Evolutionary conservation across 2,797 vertebrate species (phyloP).

Genomic region (Echiichthys vipera): DNA sequence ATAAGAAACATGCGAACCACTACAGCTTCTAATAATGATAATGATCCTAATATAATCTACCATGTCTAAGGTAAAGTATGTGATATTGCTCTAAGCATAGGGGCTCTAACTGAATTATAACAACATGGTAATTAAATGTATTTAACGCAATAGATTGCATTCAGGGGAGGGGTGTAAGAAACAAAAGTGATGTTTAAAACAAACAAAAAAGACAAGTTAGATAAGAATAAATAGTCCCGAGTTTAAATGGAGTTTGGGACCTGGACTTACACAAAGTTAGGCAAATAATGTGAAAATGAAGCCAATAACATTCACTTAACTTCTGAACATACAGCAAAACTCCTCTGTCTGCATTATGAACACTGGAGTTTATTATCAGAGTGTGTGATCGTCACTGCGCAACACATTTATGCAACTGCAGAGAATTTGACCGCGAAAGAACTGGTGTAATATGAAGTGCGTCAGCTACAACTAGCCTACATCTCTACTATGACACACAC

Average conservation of each 20-base stretch:
- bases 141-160: background rate
- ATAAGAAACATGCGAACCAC: background rate
- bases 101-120: background rate
- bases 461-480: background rate
- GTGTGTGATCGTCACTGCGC: too few species aligned
- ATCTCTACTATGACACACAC: background rate
- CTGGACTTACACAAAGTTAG: too few species aligned
- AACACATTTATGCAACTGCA: background rate
- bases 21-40: background rate
- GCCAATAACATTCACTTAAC: too few species aligned
- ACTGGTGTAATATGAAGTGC: background rate
- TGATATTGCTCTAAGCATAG: background rate
- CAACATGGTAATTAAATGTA: background rate
- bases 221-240: background rate
- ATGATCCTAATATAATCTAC: background rate
- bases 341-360: too few species aligned
- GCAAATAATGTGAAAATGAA: too few species aligned
- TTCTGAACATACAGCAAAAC: background rate
- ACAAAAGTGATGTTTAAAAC: background rate
- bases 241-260: too few species aligned
- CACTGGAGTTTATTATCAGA: too few species aligned
- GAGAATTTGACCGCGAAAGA: too few species aligned
- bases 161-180: background rate
- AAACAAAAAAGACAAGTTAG: background rate
- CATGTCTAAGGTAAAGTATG: background rate